phyloP scores from a whole-genome alignment of 2,113 vertebrate species.

The Podarcis raffonei region DNA sequence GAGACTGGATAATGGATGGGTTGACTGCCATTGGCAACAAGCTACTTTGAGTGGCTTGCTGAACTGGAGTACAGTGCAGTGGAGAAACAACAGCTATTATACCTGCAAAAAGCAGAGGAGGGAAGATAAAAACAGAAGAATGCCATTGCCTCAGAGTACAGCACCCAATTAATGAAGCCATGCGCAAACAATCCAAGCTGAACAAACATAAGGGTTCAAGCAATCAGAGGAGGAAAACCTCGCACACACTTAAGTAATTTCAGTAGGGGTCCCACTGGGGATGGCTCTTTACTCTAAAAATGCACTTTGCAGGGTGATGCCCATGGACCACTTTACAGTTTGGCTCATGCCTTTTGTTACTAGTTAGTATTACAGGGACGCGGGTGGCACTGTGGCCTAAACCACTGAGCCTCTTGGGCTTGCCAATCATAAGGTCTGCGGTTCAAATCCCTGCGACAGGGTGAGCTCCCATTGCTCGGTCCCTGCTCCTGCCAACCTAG shows the following conservation, averaged over 20 bases:
- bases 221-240: neutral
- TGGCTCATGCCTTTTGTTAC: neutral
- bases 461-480: no score
- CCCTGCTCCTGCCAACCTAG: no score
- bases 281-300: constrained; percentile 15
- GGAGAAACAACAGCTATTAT: constrained; percentile 70
- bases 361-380: neutral
- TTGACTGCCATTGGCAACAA: constrained; percentile 1
- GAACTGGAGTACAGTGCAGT: constrained; percentile 56
- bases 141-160: neutral
- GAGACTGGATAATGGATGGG: neutral
- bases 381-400: no score
- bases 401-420: no score
- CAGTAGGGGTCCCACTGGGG: neutral
- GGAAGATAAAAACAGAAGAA: neutral
- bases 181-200: constrained; percentile 25
- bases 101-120: constrained; percentile 52
- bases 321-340: neutral
- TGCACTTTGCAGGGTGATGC: neutral
- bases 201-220: neutral
- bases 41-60: neutral
- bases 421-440: no score
- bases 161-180: neutral
- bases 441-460: no score
- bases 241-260: neutral